Evolutionary conservation across 2,888 invertebrate species (phyloP).

Genomic region (Thymelicus sylvestris): DNA sequence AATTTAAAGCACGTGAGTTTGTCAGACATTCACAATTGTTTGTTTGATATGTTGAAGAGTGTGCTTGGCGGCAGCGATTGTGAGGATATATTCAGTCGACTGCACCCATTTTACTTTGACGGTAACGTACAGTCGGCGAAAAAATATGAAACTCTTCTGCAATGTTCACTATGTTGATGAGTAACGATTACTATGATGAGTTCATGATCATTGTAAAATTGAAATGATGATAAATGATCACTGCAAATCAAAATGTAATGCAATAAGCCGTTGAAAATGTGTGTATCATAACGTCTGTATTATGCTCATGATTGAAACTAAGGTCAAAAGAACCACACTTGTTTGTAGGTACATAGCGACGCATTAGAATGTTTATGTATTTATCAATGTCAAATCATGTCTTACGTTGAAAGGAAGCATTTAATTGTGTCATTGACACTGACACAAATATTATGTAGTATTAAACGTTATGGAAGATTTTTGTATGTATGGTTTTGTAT

Average conservation of each 20-base stretch:
- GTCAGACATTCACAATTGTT: constrained; percentile 24
- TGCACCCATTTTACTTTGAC: too few species aligned
- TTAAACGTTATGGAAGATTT: too few species aligned
- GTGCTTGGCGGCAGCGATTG: background rate
- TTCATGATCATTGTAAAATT: constrained; percentile 19
- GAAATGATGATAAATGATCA: constrained; percentile 25
- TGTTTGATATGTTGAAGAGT: constrained; percentile 12
- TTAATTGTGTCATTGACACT: too few species aligned
- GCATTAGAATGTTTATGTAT: background rate
- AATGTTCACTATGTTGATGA: background rate
- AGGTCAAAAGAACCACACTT: background rate
- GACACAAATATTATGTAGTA: too few species aligned
- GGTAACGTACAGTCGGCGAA: too few species aligned
- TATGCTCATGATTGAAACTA: background rate
- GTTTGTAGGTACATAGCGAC: background rate
- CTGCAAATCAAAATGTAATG: constrained; percentile 9
- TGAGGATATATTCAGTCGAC: too few species aligned
- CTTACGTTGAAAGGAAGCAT: too few species aligned
- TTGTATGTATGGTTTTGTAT: too few species aligned
- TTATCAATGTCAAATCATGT: too few species aligned
- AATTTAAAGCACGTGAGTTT: background rate
- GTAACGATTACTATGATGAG: constrained; percentile 11
- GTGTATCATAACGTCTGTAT: constrained; percentile 3
- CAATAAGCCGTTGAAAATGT: constrained; percentile 1
- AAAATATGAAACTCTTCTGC: too few species aligned